Base-by-base conservation (phyloP, 2,888 invertebrate species). In the Lacanobia wlatinum region DNA sequence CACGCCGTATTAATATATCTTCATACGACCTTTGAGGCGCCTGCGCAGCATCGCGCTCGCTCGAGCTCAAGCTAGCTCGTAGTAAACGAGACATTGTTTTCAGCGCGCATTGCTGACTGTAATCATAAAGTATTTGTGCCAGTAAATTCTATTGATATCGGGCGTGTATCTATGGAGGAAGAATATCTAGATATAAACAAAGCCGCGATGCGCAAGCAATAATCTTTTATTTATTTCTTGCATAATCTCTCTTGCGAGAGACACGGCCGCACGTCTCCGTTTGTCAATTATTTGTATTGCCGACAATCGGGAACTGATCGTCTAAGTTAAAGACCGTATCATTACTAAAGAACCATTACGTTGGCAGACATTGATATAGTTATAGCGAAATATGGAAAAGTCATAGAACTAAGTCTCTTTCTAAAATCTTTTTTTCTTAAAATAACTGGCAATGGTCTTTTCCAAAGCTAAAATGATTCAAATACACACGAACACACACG, bases 1-100 rank as follows among this genome's bases (percentile, higher is more conserved):
- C 90, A 91, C 89, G 89, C 82, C 85, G 83, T 85, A 88, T 92
- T 92, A 90, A 89, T 90, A 84, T 85, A 86, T 87, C 86, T 83
- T 65, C 68, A 70, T 78, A 76, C 76, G 77, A 83, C 80, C 78
- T 86, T 86, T 80, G 68, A 52, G 69, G 79, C 73, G 80, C 73
- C 28, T 63, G 63, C 55, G 55, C 38, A 28, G 76, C 50, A 38
- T 48, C 59, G 14, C 28, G 40, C 59, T 65, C 53, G 62, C 21
- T 80, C 23, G 50, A 28, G 28, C 28, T 28, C 34, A 21, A 46
- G 28, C 40, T 40, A 73, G 72, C 48, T 69, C 52, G 62, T 46
- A 50, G 76, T 73, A 77, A 85, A 83, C 81, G 70, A 78, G 76
- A 83, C 66, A 79, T 87, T 85, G 81, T 87, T 81, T 85, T 67